Base-by-base conservation (phyloP, 2,797 vertebrate species). In the Merluccius polli region DNA sequence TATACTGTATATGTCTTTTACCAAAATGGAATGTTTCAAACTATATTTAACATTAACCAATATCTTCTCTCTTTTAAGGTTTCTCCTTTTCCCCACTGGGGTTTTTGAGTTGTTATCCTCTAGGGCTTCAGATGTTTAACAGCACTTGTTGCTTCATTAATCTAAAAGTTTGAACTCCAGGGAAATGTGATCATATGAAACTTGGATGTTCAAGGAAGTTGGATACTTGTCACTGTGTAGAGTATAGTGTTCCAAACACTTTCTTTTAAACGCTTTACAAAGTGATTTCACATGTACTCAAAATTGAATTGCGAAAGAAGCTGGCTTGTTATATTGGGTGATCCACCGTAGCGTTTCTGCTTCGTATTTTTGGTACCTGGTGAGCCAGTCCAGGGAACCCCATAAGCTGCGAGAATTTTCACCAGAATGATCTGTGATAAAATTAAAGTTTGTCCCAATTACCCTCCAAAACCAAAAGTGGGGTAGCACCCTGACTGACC, bases 381-480 rank as follows among this genome's bases (percentile, higher is more conserved):
- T 27, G 2, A 65, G 59, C 59, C n/a, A 27, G 59, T 27, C 59
- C 24, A 9, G 59, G 59, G 24, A 27, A 65, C 24, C 24, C 10
- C 11, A 24, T 27, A 27, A 27, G n/a, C 24, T 27, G 59, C 24
- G 10, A 11, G 59, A 65, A 65, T 27, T 65, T 24, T 65, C 59
- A 65, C 59, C 24, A 27, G 59, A 12, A 65, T 65, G 59, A 27
- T 65, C 59, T 65, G 59, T 27, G 59, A 65, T 27, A 65, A 65
- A 65, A 65, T 12, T 27, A 65, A 65, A 29, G 59, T 65, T 65
- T 65, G 59, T 65, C 59, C 59, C 59, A 13, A 29, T 65, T 65
- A 65, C 59, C 59, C 59, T 65, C 59, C 59, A 65, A 27, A 65
- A 65, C 59, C 59, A 65, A 65, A 65, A 65, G 59, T 65, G n/a